A percentile compares a stretch with the other conserved stretches of the same genome.
phyloP scores from a whole-genome alignment of 1,140 invertebrate genomes.

The Tetramorium simillimum region DNA sequence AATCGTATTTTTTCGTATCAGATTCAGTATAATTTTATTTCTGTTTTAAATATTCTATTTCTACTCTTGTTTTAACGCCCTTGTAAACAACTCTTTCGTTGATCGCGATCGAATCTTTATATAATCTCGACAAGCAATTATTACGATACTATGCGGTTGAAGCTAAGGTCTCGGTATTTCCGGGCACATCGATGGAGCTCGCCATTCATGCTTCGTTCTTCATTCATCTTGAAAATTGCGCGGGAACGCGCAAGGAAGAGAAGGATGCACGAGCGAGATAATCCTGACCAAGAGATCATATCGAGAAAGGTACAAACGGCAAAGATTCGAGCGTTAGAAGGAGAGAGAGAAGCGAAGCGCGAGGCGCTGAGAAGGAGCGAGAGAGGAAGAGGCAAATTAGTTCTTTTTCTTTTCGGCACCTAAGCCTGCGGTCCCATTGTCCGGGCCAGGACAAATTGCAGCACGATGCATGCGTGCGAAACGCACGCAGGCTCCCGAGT shows the following conservation, averaged over 20 bases:
- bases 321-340: conserved; percentile 21
- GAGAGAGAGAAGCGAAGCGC: not conserved
- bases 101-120: conserved; percentile 11
- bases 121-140: conserved; percentile 5
- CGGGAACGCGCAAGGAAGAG: conserved; percentile 37
- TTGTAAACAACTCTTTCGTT: not conserved
- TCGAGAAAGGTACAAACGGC: conserved; percentile 43
- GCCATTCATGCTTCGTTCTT: conserved; percentile 72
- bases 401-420: not conserved
- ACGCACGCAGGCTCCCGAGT: conserved; percentile 37
- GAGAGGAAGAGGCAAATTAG: conserved; percentile 4
- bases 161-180: conserved; percentile 52
- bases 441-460: conserved; percentile 62
- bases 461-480: conserved; percentile 68
- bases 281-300: conserved; percentile 36
- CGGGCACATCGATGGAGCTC: conserved; percentile 63
- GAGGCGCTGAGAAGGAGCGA: not conserved
- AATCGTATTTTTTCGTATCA: not conserved
- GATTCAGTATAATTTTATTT: not conserved
- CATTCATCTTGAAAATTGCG: conserved; percentile 73
- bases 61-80: not conserved
- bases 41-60: not conserved
- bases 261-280: conserved; percentile 5
- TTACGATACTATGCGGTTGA: conserved; percentile 15
- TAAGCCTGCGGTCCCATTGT: conserved; percentile 61